phyloP scores from a whole-genome alignment of 2,888 invertebrate species.

The Diloba caeruleocephala region DNA sequence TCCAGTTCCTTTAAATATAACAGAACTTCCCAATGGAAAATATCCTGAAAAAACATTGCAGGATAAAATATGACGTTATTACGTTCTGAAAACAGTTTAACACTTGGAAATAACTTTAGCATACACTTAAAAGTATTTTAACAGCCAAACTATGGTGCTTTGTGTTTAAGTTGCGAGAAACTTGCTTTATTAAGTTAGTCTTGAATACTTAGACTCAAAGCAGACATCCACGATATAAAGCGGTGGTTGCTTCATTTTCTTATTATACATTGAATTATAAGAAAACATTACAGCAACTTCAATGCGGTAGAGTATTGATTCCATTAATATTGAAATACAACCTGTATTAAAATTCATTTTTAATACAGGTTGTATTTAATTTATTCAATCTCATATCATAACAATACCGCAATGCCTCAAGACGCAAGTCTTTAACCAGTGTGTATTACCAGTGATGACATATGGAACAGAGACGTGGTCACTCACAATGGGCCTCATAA shows the following conservation, averaged over 20 bases:
- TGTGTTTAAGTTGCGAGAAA: constrained; percentile 53
- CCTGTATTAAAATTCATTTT: too few relatives aligned
- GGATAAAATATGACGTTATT: constrained; percentile 40
- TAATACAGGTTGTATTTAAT: too few relatives aligned
- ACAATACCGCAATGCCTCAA: too few relatives aligned
- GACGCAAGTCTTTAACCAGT: too few relatives aligned
- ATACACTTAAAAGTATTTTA: constrained; percentile 57
- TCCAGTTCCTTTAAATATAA: not conserved
- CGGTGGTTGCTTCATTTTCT: constrained; percentile 18
- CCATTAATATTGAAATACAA: too few relatives aligned
- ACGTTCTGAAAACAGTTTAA: constrained; percentile 54
- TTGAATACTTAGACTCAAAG: constrained; percentile 44
- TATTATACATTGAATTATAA: constrained; percentile 15
- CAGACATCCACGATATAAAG: constrained; percentile 40
- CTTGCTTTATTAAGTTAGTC: constrained; percentile 57
- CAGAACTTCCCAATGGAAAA: constrained; percentile 14
- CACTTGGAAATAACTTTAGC: constrained; percentile 54
- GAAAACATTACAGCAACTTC: not conserved
- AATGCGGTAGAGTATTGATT: too few relatives aligned
- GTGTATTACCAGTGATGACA: too few relatives aligned
- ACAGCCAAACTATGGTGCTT: constrained; percentile 54
- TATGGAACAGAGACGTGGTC: too few relatives aligned
- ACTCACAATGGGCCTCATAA: too few relatives aligned
- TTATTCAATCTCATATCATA: too few relatives aligned
- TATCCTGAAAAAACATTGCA: constrained; percentile 15